phyloP scores from a whole-genome alignment of 2,888 invertebrate species.

The Nasonovia ribisnigri region DNA sequence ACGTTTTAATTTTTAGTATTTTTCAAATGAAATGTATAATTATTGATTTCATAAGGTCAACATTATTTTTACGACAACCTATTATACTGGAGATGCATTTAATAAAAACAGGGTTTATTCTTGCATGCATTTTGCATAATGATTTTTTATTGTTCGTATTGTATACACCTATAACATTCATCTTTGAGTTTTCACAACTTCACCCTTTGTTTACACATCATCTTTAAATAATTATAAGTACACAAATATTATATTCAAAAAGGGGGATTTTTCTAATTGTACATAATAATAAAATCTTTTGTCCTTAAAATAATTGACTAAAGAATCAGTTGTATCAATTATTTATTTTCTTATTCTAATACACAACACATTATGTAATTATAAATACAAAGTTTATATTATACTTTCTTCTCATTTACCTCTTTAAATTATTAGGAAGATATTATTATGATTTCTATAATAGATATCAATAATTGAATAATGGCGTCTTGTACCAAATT shows the following conservation, averaged over 20 bases:
- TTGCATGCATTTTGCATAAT: conserved; percentile 30
- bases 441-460: not conserved
- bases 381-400: not conserved
- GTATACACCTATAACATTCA: conserved; percentile 41
- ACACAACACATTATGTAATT: not conserved
- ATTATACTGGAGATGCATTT: not conserved
- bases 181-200: not conserved
- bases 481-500: not conserved
- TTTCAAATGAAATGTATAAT: conserved; percentile 34
- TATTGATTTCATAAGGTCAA: conserved; percentile 30
- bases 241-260: conserved; percentile 21
- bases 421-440: not conserved
- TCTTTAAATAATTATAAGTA: conserved; percentile 46
- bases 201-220: conserved; percentile 43
- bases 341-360: not conserved
- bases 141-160: conserved; percentile 42
- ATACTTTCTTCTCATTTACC: not conserved
- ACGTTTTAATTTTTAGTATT: not conserved
- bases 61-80: conserved; percentile 13
- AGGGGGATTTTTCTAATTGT: conserved; percentile 13
- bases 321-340: conserved; percentile 8
- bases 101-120: conserved; percentile 43
- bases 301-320: conserved; percentile 17
- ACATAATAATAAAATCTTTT: conserved; percentile 30
- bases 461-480: not conserved